Percentiles rank a stretch among this genome's conserved stretches.
These are phyloP conservation scores for Epizoanthus stellaris DNA, from an alignment of 92 coral and sea anemone species.

Conservation along the genomic window DNA sequence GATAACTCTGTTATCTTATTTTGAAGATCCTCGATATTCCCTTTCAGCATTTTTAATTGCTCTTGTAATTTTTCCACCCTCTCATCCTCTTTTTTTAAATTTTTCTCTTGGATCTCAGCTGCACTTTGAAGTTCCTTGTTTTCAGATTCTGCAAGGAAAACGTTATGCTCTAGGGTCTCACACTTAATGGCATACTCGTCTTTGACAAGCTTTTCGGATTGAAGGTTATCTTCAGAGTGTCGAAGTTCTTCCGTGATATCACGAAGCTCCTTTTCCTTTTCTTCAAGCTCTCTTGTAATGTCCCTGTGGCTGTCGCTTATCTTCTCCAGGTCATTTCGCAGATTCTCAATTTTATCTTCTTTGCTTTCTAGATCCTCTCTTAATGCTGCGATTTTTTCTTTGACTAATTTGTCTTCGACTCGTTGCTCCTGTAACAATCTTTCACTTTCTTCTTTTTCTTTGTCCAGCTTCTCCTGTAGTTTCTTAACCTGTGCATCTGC, in stretches of 20 bases:
- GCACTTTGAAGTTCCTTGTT: constrained; percentile 55
- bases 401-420: constrained; percentile 47
- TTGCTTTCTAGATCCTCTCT: constrained; percentile 56
- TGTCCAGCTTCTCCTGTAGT: constrained; percentile 35
- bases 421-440: constrained; percentile 2
- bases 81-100: constrained; percentile 59
- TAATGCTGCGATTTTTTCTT: constrained; percentile 48
- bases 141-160: constrained; percentile 68
- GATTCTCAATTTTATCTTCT: constrained; percentile 51
- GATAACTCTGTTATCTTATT: constrained; percentile 46
- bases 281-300: neutral
- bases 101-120: constrained; percentile 52
- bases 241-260: constrained; percentile 51
- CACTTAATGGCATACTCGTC: constrained; percentile 77
- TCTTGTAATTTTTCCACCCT: constrained; percentile 54
- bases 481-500: constrained; percentile 43
- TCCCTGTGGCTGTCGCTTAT: constrained; percentile 11
- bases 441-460: constrained; percentile 51
- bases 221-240: constrained; percentile 63
- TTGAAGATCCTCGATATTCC: constrained; percentile 64
- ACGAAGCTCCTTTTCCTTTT: constrained; percentile 13
- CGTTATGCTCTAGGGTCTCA: constrained; percentile 70
- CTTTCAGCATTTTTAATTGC: constrained; percentile 26
- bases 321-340: constrained; percentile 25
- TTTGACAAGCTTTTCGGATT: constrained; percentile 75